Percentiles rank a stretch among this genome's conserved stretches.
phyloP scores from a whole-genome alignment of 2,797 vertebrate genomes.

The Mus minutoides region DNA sequence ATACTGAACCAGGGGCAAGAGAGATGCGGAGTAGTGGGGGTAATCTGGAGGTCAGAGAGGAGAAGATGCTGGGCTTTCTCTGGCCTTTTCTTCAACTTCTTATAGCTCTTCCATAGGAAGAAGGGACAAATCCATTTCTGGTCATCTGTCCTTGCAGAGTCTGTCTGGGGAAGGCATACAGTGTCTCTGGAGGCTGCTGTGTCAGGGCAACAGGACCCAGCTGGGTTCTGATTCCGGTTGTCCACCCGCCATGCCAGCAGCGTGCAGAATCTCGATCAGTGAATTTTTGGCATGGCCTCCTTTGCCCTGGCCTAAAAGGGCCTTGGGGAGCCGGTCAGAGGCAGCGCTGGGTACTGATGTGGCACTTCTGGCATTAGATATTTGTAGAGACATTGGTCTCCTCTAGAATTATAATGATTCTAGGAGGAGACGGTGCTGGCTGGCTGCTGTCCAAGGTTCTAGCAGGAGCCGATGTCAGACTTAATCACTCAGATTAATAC shows the following conservation, averaged over 20 bases:
- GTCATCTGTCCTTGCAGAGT: neutral
- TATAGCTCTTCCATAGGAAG: accelerated
- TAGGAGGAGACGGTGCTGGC: neutral
- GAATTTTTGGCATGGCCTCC: neutral
- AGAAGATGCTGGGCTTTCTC: neutral
- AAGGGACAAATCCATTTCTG: neutral
- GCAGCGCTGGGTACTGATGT: neutral
- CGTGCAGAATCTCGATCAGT: neutral
- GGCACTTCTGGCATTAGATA: neutral
- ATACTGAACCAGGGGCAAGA: neutral
- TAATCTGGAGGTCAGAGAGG: neutral
- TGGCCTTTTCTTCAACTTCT: neutral
- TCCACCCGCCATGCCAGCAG: accelerated
- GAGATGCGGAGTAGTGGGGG: neutral
- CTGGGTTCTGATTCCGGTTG: neutral
- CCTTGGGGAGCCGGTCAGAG: neutral
- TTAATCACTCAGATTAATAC: neutral
- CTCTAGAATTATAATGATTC: neutral
- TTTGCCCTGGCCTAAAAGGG: neutral
- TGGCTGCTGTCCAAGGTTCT: neutral
- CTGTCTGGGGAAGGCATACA: neutral
- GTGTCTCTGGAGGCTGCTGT: neutral
- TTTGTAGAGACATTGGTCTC: neutral
- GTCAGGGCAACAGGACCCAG: neutral
- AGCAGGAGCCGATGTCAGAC: neutral